Conservation (phyloP, 2,113 vertebrate species). For the Machaerirhynchus nigripectus region DNA sequence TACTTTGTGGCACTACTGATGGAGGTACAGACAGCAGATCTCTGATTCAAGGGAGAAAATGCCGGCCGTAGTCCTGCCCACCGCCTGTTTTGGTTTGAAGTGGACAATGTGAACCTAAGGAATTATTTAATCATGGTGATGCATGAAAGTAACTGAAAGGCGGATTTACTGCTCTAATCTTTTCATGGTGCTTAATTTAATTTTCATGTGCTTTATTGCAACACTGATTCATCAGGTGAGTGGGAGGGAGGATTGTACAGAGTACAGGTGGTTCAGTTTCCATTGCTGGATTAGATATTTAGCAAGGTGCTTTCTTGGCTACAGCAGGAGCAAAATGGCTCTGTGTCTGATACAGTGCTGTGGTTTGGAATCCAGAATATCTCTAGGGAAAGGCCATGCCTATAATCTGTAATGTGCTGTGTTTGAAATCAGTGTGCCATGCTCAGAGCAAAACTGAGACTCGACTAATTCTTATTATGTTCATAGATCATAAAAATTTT, state of each 20-base stretch:
- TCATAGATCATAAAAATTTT: not conserved
- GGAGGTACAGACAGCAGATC: not conserved
- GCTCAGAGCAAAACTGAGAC: not conserved
- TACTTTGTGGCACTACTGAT: not conserved
- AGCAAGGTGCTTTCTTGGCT: not conserved
- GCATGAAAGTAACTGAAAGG: not conserved
- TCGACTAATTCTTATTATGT: not conserved
- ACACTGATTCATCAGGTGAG: conserved; percentile 53
- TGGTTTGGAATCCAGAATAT: not conserved
- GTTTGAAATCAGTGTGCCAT: not conserved
- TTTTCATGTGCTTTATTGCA: conserved; percentile 32
- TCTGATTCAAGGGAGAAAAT: not conserved
- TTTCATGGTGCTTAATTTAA: conserved; percentile 9
- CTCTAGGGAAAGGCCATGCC: not conserved
- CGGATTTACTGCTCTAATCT: conserved; percentile 18
- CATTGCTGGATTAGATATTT: not conserved
- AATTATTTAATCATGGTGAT: not conserved
- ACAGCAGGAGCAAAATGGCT: not conserved
- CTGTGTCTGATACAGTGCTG: rapidly evolving
- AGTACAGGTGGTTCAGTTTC: conserved; percentile 26
- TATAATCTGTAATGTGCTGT: not conserved
- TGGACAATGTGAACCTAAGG: not conserved
- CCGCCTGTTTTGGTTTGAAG: not conserved
- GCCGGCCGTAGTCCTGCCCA: not conserved
- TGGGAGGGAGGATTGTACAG: conserved; percentile 21